These are phyloP conservation scores for Tenthredo notha DNA, from an alignment of 2,888 invertebrate species.

Conservation along the genomic window DNA sequence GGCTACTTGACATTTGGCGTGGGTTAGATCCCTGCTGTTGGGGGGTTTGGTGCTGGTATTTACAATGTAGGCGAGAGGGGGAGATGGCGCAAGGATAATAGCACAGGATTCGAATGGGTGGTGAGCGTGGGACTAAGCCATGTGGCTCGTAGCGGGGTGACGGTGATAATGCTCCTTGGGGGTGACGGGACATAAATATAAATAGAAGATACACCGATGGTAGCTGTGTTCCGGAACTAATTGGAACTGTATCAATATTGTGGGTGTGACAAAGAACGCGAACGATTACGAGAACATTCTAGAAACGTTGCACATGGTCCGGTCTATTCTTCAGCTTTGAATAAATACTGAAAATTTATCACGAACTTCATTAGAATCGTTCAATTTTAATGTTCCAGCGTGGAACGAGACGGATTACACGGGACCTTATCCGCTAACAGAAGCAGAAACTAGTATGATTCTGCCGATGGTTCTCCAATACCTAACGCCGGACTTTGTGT, in stretches of 20 bases:
- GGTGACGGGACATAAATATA: conserved; percentile 50
- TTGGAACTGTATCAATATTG: conserved; percentile 67
- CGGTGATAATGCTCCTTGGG: conserved; percentile 64
- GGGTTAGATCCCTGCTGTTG: conserved; percentile 54
- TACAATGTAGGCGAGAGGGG: conserved; percentile 59
- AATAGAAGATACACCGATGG: conserved; percentile 55
- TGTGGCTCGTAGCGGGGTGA: conserved; percentile 66
- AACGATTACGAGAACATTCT: not conserved
- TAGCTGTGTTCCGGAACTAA: conserved; percentile 66
- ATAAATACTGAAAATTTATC: not conserved
- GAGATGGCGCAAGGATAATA: conserved; percentile 47
- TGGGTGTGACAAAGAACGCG: not conserved
- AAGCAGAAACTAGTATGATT: conserved; percentile 94
- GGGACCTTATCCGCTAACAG: conserved; percentile 87
- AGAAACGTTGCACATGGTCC: not conserved
- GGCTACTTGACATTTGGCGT: conserved; percentile 74
- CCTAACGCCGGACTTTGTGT: conserved; percentile 96
- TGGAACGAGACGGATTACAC: conserved; percentile 97
- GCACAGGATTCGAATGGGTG: conserved; percentile 46
- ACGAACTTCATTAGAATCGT: not conserved
- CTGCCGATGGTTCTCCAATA: conserved; percentile 98
- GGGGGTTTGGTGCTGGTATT: conserved; percentile 70
- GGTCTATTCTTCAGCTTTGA: not conserved
- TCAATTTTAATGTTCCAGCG: conserved; percentile 81
- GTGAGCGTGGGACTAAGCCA: conserved; percentile 72